Percentiles rank a stretch among this genome's conserved stretches.
phyloP scores from a whole-genome alignment of 2,797 vertebrate species.

The Menidia menidia region DNA sequence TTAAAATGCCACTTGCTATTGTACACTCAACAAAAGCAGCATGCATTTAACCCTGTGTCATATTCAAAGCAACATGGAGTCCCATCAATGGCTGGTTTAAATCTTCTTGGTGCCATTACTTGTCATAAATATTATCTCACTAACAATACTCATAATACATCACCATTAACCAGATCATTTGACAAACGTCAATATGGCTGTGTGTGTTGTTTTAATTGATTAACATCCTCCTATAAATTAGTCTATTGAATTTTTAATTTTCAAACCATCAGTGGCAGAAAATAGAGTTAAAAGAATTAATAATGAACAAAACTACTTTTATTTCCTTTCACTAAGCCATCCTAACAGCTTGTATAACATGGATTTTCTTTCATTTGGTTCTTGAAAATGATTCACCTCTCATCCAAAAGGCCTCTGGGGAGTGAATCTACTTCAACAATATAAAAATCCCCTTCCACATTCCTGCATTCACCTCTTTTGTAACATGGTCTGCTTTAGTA shows the following conservation, averaged over 20 bases:
- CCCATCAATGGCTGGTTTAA: constrained; percentile 29
- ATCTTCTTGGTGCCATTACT: constrained; percentile 30
- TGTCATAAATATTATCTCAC: constrained; percentile 66
- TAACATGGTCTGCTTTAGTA: constrained; percentile 15
- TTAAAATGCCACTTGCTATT: constrained; percentile 78
- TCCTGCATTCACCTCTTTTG: constrained; percentile 27
- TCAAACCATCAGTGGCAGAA: constrained; percentile 49
- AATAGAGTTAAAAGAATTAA: constrained; percentile 17
- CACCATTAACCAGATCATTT: constrained; percentile 63
- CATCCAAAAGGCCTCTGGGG: no score
- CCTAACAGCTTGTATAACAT: no score
- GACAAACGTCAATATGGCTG: constrained; percentile 63
- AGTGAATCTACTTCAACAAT: no score
- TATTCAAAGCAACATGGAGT: constrained; percentile 38
- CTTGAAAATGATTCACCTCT: no score
- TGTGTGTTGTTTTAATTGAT: constrained; percentile 55
- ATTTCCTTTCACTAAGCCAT: no score
- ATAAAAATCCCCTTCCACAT: constrained; percentile 13
- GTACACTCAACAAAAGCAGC: constrained; percentile 57
- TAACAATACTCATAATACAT: constrained; percentile 68
- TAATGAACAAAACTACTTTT: background rate
- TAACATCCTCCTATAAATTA: constrained; percentile 49
- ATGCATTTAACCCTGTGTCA: constrained; percentile 37
- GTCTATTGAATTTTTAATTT: constrained; percentile 57
- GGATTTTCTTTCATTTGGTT: no score